Evolutionary conservation across 2,888 invertebrate species (phyloP).

Genomic region (Penaeus monodon): DNA sequence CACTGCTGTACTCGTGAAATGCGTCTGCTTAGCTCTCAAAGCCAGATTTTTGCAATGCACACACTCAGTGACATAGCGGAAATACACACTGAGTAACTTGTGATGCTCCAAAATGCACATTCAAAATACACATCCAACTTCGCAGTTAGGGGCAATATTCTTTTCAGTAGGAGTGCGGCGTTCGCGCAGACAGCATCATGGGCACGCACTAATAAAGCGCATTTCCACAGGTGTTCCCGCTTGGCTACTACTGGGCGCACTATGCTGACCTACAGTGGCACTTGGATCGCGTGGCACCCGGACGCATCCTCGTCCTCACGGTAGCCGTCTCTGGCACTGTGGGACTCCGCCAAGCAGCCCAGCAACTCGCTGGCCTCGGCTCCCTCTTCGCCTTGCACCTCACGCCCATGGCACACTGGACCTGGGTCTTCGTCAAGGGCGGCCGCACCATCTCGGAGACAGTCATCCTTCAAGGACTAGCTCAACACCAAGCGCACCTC

Average conservation of each 20-base stretch:
- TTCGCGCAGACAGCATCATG: background rate
- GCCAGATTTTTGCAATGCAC: too few relatives aligned
- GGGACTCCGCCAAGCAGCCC: slow-evolving; percentile 30
- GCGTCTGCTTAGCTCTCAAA: background rate
- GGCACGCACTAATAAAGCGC: too few relatives aligned
- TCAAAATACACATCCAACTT: too few relatives aligned
- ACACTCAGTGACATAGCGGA: too few relatives aligned
- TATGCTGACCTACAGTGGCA: slow-evolving; percentile 58
- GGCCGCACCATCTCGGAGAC: slow-evolving; percentile 61
- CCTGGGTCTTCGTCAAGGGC: slow-evolving; percentile 59
- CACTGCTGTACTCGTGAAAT: background rate
- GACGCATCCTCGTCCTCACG: slow-evolving; percentile 49
- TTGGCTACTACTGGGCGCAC: slow-evolving; percentile 47
- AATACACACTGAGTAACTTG: too few relatives aligned
- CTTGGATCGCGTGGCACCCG: slow-evolving; percentile 34
- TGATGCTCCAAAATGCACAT: too few relatives aligned
- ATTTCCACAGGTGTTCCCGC: slow-evolving; percentile 56
- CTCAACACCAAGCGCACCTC: background rate
- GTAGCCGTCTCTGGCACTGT: slow-evolving; percentile 30
- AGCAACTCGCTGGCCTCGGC: slow-evolving; percentile 14
- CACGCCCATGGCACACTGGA: slow-evolving; percentile 32
- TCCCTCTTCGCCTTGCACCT: slow-evolving; percentile 38
- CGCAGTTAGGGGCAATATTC: background rate
- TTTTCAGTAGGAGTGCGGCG: background rate
- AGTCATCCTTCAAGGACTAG: slow-evolving; percentile 4